phyloP scores from a whole-genome alignment of 2,797 vertebrate species.

The Kryptopterus vitreolus region DNA sequence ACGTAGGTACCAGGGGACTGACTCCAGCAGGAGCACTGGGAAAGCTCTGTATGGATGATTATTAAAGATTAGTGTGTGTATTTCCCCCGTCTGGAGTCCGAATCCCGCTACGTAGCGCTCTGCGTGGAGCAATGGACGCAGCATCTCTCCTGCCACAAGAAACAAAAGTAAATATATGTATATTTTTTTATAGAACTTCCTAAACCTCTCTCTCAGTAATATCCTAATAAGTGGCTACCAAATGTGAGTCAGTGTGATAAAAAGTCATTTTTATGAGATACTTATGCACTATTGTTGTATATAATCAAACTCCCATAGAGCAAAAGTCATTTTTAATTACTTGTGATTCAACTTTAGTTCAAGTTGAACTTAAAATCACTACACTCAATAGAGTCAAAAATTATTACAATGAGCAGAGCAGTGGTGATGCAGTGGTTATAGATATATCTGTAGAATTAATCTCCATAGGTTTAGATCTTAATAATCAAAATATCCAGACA shows the following conservation, averaged over 20 bases:
- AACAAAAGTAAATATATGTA: neutral
- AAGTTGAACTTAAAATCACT: neutral
- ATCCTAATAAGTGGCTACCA: no score
- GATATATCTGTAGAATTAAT: neutral
- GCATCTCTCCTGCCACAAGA: constrained; percentile 65
- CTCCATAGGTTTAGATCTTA: no score
- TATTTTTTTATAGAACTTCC: neutral
- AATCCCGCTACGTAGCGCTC: constrained; percentile 94
- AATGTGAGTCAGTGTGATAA: neutral
- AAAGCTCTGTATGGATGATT: constrained; percentile 91
- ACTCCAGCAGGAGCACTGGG: constrained; percentile 88
- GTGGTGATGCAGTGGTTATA: neutral
- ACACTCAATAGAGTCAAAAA: neutral
- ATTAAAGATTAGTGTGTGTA: constrained; percentile 92
- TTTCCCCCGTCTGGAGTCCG: constrained; percentile 89
- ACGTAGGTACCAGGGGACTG: constrained; percentile 94
- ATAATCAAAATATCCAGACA: neutral
- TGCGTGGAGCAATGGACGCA: constrained; percentile 82
- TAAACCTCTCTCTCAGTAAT: neutral
- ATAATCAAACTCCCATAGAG: neutral
- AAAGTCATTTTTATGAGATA: neutral
- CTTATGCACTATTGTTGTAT: neutral
- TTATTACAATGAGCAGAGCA: neutral
- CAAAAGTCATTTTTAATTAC: no score
- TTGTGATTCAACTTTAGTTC: no score